Evolutionary conservation across 2,888 invertebrate species (phyloP), one percentile per base, ranked within the genome.

Genomic region (Julus scandinavius): DNA sequence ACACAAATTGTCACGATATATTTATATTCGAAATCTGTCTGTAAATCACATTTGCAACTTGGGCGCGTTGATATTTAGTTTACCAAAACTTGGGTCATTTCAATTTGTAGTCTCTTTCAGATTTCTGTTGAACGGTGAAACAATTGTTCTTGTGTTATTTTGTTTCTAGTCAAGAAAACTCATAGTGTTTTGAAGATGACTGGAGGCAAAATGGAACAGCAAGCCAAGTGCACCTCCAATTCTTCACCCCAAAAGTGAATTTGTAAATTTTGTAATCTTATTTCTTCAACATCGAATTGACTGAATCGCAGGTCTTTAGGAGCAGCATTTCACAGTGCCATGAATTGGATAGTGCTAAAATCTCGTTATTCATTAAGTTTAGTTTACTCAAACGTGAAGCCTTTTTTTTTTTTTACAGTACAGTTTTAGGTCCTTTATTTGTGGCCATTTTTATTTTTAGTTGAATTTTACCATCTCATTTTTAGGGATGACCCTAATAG

Each of bases 121-220:
- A 83, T 38, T 40, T 1, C 83, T 38, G 40, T 83, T 20, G 13
- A 20, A n/a, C 17, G 83, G 29, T 83, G 11, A 87, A n/a, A 5
- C 4, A 63, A 63, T 63, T 5, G 41, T 29, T 20, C 54, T 87
- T 58, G 83, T 72, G 17, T 41, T 63, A 7, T 13, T 40, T 80
- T 72, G 4, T 41, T 88, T 72, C 87, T 40, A 88, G 88, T 88
- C 17, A 63, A 41, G 9, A 88, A 87, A 72, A 88, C 88, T 49
- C 88, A 87, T 41, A 45, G 58, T n/a, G 88, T 88, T 11, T 49
- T 88, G 49, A 88, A 87, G 50, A 40, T 50, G 49, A 83, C 88
- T 9, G 63, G 80, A 72, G 88, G 88, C 38, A 88, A 87, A 2
- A 15, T 88, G 80, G 88, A 88, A 45, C 87, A 87, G 13, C 40